Evolutionary conservation across 1,140 invertebrate species (phyloP), one percentile per base, ranked within the genome.

Genomic region (Apolygus lucorum): DNA sequence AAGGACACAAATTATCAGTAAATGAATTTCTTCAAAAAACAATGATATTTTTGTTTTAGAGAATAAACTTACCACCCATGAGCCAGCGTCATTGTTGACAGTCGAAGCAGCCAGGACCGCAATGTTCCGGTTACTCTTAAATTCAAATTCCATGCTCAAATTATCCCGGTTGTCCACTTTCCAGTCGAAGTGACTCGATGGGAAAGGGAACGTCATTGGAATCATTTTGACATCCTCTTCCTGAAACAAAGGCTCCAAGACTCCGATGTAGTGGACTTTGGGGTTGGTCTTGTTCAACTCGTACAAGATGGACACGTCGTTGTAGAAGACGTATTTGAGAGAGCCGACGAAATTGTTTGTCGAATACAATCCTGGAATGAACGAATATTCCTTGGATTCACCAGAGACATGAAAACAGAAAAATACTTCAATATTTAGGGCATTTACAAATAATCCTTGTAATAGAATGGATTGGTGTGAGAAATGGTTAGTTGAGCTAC

Each of bases 261-360:
- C 88, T 21, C 92, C 85, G 72, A 90, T 89, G 75, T 90, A 90
- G 75, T 90, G 88, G 1, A 92, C 89, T 83, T 92, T 93, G 22
- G 88, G 87, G 78, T 90, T 90, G 69, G 86, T 85, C 72, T 88
- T 85, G 72, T 90, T 88, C 66, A 96, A 78, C 76, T 93, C 90
- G 76, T 94, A 94, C 54, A 96, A 82, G 68, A 96, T 91, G 0
- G 92, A 94, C 21, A 93, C 86, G 74, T 93, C 91, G 77, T 96
- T 95, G 77, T 92, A 93, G 77, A 94, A 96, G 24, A 95, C 91
- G 78, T 94, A 93, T 75, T 94, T 93, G 0, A 96, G 77, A 73
- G 90, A 92, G 14, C 93, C 93, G 75, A 88, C 88, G 75, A 87
- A 87, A 73, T 82, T 85, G 70, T 84, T 82, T 27, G 78, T 79